Base-by-base conservation (phyloP, 1,140 invertebrate species). In the Metopolophium dirhodum region DNA sequence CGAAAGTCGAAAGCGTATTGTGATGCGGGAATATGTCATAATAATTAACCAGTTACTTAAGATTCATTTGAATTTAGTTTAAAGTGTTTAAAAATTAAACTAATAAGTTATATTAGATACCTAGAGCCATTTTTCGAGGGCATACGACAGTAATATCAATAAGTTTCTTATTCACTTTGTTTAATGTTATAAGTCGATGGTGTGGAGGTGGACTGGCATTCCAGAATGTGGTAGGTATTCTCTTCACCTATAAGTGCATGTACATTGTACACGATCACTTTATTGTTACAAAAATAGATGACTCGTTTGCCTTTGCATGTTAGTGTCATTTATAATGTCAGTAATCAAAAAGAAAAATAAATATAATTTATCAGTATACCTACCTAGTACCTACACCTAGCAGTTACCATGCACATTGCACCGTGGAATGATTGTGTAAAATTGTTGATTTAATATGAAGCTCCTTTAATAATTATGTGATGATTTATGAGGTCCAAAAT, bases 231-330 rank as follows among this genome's bases (percentile, higher is more conserved):
- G 45, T 45, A 90, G 54, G 54, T 41, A 90, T 90, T 90, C 37
- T 54, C n/a, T 61, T 26, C 35, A 26, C 11, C 23, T 41, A 51
- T 49, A 61, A 26, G n/a, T 61, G 35, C 11, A 57, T 23, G 51
- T 20, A 68, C n/a, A 90, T 35, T 35, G 49, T 51, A 49, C 41
- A 37, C 26, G 90, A 82, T 18, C 45, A 91, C 7, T 23, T 83
- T 54, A 26, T 83, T 85, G 77, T 37, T 83, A 51, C 22, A 37
- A 83, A 92, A 92, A 92, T 92, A 92, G 91, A 92, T 85, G 91
- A 92, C 91, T 83, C 47, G 7, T 85, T 85, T 92, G 91, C 35
- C 77, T 92, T 83, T 92, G 91, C n/a, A 23, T 90, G 37, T 90
- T 22, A 37, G 51, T 57, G 88, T 54, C 51, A 61, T n/a, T 90